Conservation (phyloP, 2,888 invertebrate species). For the Dynastes maya region DNA sequence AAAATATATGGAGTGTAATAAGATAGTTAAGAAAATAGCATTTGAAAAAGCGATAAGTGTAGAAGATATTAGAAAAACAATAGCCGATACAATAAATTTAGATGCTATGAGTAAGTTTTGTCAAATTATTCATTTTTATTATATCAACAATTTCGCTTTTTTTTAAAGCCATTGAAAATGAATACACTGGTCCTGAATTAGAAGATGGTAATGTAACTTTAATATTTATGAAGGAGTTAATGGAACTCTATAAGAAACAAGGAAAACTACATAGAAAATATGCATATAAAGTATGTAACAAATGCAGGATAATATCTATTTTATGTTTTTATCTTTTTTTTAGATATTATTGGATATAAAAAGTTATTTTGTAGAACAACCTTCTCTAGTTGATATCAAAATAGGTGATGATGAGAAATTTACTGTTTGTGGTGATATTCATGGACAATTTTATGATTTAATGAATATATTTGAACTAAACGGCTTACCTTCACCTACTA, state of each 20-base stretch:
- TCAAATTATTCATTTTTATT: slow-evolving; percentile 3
- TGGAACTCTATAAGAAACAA: slow-evolving; percentile 92
- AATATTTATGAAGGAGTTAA: slow-evolving; percentile 90
- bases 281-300: slow-evolving; percentile 87
- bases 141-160: slow-evolving; percentile 33
- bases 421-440: slow-evolving; percentile 98
- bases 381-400: slow-evolving; percentile 91
- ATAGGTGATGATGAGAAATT: slow-evolving; percentile 92
- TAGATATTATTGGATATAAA: slow-evolving; percentile 95
- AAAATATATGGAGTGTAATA: slow-evolving; percentile 95
- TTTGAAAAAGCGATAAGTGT: slow-evolving; percentile 98
- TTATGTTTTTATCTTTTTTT: slow-evolving; percentile 55
- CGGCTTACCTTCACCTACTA: slow-evolving; percentile 94
- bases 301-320: background rate
- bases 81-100: slow-evolving; percentile 91
- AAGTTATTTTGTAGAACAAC: slow-evolving; percentile 85
- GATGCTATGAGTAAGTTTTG: slow-evolving; percentile 88
- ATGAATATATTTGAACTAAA: slow-evolving; percentile 98
- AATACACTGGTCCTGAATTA: slow-evolving; percentile 92
- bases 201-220: slow-evolving; percentile 91
- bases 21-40: slow-evolving; percentile 94
- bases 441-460: slow-evolving; percentile 98
- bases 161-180: slow-evolving; percentile 89
- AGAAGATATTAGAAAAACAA: slow-evolving; percentile 88
- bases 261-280: slow-evolving; percentile 96